These are phyloP conservation scores for Pangasius sanitwongsei DNA, from an alignment of 2,797 vertebrate species.

Conservation along the genomic window DNA sequence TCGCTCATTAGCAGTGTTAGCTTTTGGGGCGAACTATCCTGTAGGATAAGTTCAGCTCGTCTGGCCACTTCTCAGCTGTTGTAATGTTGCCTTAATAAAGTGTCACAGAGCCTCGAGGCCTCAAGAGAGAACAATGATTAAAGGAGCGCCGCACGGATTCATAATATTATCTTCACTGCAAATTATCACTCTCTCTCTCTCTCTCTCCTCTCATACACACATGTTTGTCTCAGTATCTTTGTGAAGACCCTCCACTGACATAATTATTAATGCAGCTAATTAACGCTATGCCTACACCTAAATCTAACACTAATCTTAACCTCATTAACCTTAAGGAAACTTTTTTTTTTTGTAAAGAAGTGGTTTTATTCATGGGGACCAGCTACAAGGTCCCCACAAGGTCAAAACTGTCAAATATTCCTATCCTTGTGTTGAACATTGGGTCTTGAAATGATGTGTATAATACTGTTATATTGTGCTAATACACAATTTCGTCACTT, in stretches of 20 bases:
- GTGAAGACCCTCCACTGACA: neutral
- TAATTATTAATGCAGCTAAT: neutral
- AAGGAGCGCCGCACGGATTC: slow-evolving; percentile 8
- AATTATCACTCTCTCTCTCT: slow-evolving; percentile 7
- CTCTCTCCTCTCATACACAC: neutral
- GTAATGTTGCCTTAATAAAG: slow-evolving; percentile 25
- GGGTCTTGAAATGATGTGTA: neutral
- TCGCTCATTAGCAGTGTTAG: neutral
- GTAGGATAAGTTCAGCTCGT: slow-evolving; percentile 50
- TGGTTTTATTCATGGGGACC: neutral
- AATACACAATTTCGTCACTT: neutral
- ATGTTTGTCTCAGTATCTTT: neutral
- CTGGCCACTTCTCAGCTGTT: slow-evolving; percentile 50
- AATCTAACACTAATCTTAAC: neutral
- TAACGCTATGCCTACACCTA: neutral
- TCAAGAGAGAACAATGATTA: slow-evolving; percentile 17
- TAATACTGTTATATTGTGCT: neutral
- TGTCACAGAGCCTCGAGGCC: neutral
- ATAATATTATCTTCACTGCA: neutral
- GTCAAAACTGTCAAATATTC: neutral
- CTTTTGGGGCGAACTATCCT: slow-evolving; percentile 26
- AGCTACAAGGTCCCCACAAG: neutral
- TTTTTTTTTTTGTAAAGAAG: neutral
- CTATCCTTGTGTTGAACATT: neutral
- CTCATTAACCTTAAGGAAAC: neutral